phyloP scores from a whole-genome alignment of 1,140 invertebrate genomes.

The Caenorhabditis inopinata region DNA sequence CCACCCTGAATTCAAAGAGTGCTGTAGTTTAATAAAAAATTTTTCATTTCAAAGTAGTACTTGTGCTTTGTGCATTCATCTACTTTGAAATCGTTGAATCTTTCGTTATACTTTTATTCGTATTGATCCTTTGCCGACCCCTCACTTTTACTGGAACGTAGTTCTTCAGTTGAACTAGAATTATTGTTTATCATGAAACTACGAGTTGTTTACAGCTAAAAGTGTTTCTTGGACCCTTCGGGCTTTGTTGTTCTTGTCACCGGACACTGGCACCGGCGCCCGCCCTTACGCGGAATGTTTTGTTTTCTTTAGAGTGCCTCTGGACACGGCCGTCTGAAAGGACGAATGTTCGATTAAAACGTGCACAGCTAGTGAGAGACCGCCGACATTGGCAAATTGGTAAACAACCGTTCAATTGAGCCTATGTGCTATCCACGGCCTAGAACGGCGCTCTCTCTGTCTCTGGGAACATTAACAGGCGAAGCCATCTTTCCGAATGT shows the following conservation, averaged over 20 bases:
- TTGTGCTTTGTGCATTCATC: too few relatives aligned
- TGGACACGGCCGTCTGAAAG: not conserved
- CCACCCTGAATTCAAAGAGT: too few relatives aligned
- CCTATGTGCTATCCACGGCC: constrained; percentile 28
- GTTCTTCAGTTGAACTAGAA: not conserved
- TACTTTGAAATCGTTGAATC: too few relatives aligned
- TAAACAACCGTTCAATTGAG: constrained; percentile 28
- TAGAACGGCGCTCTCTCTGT: constrained; percentile 16
- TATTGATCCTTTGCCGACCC: not conserved
- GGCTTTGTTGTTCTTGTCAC: not conserved
- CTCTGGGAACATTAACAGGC: constrained; percentile 10
- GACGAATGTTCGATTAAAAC: constrained; percentile 24
- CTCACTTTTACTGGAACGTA: not conserved
- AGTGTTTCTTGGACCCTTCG: not conserved
- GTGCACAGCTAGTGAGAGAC: constrained; percentile 11
- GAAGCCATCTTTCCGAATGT: not conserved
- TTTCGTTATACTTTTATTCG: too few relatives aligned
- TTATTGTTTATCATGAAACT: not conserved
- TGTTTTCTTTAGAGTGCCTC: not conserved
- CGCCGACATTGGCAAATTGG: not conserved
- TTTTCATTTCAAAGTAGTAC: too few relatives aligned
- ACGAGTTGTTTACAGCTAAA: not conserved
- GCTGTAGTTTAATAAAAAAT: too few relatives aligned
- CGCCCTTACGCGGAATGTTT: not conserved
- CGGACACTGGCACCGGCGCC: constrained; percentile 5